A percentile compares a stretch with the other conserved stretches of the same genome.
Evolutionary conservation across 2,888 invertebrate genomes (phyloP).

Genomic region (Drosophila cognata): DNA sequence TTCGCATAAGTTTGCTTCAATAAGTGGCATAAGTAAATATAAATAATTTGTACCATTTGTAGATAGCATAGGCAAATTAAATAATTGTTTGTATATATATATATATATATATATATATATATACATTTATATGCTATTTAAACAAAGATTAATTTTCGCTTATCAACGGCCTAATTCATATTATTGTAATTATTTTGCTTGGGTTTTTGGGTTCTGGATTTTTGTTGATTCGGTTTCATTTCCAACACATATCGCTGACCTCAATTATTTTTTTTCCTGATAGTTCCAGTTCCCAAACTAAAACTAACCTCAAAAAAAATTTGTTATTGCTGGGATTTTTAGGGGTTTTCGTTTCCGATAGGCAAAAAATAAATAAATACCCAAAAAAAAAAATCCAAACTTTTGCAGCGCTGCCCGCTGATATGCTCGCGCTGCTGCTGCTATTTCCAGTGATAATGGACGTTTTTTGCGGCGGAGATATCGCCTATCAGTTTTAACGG

Average conservation of each 20-base stretch:
- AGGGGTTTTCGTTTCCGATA: conserved; percentile 16
- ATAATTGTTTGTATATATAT: not conserved
- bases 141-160: conserved; percentile 6
- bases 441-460: conserved; percentile 35
- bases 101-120: conserved; percentile 16
- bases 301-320: conserved; percentile 10
- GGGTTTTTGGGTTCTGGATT: not conserved
- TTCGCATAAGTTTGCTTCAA: too few relatives aligned
- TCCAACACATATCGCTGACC: conserved; percentile 10
- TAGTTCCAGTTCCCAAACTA: conserved; percentile 11
- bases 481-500: conserved; percentile 45
- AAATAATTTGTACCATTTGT: not conserved
- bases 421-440: conserved; percentile 28
- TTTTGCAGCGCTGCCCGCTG: conserved; percentile 29
- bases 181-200: conserved; percentile 21
- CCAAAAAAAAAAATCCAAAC: not conserved
- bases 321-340: conserved; percentile 1
- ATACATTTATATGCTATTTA: not conserved
- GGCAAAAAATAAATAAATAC: conserved; percentile 12
- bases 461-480: conserved; percentile 41
- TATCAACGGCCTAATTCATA: conserved; percentile 24
- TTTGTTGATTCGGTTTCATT: conserved; percentile 28
- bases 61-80: not conserved
- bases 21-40: not conserved
- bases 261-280: not conserved